Conservation (phyloP, 2,113 vertebrate genomes). For the Urocitellus parryii region DNA sequence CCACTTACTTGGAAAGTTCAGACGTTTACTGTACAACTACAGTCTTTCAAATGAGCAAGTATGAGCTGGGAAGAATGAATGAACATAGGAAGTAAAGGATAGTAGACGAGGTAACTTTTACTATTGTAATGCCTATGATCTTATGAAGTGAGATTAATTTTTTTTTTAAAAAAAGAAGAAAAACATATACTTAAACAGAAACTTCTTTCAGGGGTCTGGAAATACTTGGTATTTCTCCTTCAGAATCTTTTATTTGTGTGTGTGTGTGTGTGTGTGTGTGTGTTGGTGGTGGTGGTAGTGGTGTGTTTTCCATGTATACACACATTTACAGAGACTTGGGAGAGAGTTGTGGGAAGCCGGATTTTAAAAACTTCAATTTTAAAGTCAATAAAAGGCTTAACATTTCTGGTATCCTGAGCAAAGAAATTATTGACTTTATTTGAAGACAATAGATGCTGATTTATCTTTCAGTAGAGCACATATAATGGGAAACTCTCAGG, state of each 20-base stretch:
- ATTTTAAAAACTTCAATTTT: neutral
- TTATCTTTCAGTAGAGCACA: neutral
- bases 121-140: neutral
- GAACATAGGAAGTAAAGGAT: neutral
- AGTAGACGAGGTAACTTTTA: neutral
- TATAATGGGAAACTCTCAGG: neutral
- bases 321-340: neutral
- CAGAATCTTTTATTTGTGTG: neutral
- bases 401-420: neutral
- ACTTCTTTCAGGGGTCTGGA: neutral
- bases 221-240: neutral
- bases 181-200: neutral
- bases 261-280: too few species aligned
- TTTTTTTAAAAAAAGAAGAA: neutral
- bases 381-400: neutral
- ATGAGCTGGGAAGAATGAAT: neutral
- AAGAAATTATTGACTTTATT: slow-evolving; percentile 38
- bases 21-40: neutral
- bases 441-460: neutral
- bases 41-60: neutral
- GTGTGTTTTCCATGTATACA: neutral
- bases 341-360: neutral
- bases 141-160: neutral
- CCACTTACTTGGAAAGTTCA: neutral
- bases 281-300: neutral